phyloP scores from a whole-genome alignment of 2,113 vertebrate species.

The Poeciliopsis retropinna region DNA sequence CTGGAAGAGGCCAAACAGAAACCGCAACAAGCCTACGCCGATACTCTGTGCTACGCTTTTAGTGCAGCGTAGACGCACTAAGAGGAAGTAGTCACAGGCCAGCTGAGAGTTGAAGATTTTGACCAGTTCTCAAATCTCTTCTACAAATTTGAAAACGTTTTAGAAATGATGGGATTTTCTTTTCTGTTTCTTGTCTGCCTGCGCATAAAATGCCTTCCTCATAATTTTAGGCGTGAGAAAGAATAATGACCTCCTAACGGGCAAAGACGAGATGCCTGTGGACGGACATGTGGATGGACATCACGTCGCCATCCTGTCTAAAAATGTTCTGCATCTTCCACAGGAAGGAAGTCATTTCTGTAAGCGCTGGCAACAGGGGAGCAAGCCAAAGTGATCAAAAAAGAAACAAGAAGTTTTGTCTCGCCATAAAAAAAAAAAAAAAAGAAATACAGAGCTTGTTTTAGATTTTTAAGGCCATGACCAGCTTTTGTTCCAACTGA shows the following conservation, averaged over 20 bases:
- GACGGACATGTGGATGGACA: constrained; percentile 54
- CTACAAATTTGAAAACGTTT: background rate
- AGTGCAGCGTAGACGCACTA: constrained; percentile 8
- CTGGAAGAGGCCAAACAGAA: constrained; percentile 17
- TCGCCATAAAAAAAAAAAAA: constrained; percentile 34
- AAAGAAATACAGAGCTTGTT: constrained; percentile 59
- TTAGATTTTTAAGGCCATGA: constrained; percentile 77
- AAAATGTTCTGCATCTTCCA: constrained; percentile 72
- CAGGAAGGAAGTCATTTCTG: constrained; percentile 84
- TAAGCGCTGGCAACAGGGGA: constrained; percentile 69
- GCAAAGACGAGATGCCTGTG: constrained; percentile 28
- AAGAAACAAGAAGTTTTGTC: constrained; percentile 62
- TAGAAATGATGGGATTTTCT: background rate
- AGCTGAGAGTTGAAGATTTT: constrained; percentile 2
- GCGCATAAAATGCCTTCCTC: background rate
- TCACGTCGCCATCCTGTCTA: constrained; percentile 75
- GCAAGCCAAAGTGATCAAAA: constrained; percentile 64
- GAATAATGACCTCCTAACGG: constrained; percentile 16
- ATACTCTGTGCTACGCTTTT: constrained; percentile 17
- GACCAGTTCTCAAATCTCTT: constrained; percentile 16
- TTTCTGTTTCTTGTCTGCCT: background rate
- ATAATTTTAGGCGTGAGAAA: constrained; percentile 47
- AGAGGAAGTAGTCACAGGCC: constrained; percentile 15
- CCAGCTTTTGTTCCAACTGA: constrained; percentile 8
- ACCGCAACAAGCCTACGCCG: constrained; percentile 17